phyloP scores from a whole-genome alignment of 2,113 vertebrate species.

The Globicephala melas region DNA sequence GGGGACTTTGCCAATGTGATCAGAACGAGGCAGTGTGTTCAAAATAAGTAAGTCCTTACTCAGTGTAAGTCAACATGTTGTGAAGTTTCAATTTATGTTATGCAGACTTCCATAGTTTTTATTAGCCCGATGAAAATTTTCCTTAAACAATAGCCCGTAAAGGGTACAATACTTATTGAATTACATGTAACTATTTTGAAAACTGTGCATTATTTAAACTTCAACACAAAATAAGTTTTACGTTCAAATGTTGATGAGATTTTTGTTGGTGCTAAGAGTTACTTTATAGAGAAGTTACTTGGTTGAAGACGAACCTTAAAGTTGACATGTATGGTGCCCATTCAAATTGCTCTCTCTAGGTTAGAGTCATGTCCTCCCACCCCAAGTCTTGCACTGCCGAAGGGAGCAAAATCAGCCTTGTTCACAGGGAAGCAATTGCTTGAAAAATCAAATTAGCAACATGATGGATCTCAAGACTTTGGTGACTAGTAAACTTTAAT shows the following conservation, averaged over 20 bases:
- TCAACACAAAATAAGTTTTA: background rate
- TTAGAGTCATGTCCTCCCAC: background rate
- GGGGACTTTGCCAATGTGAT: slow-evolving; percentile 48
- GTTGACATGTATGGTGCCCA: background rate
- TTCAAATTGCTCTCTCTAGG: background rate
- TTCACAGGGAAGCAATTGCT: slow-evolving; percentile 60
- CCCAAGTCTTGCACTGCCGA: background rate
- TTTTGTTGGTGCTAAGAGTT: background rate
- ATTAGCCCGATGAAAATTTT: background rate
- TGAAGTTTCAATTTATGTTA: background rate
- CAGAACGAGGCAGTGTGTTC: slow-evolving; percentile 61
- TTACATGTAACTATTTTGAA: background rate
- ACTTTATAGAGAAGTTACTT: background rate
- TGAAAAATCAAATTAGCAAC: slow-evolving; percentile 77
- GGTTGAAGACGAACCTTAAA: background rate
- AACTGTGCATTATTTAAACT: background rate
- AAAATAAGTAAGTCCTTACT: background rate
- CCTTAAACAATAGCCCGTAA: background rate
- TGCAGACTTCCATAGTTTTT: background rate
- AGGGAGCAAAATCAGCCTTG: slow-evolving; percentile 51
- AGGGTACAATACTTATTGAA: background rate
- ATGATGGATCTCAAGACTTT: slow-evolving; percentile 70
- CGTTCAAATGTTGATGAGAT: background rate
- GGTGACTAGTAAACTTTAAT: slow-evolving; percentile 77
- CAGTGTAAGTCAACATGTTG: background rate